These are phyloP conservation scores for Drosophila yakuba DNA, from an alignment of 1,140 invertebrate species.

Conservation along the genomic window DNA sequence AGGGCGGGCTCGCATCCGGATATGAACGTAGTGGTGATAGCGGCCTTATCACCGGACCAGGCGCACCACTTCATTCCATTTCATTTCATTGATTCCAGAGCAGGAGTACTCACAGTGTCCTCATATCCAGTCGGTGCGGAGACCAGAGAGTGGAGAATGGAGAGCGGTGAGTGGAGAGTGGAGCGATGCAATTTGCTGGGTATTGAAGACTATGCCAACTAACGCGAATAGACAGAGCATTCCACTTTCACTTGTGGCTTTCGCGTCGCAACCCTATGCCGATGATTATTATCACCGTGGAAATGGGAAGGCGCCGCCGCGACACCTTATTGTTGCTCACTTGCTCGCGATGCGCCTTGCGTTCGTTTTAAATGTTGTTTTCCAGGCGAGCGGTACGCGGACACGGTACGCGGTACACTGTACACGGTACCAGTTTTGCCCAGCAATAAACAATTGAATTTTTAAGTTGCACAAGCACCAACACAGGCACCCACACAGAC, in stretches of 20 bases:
- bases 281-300: conserved; percentile 59
- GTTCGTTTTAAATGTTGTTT: not conserved
- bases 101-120: conserved; percentile 1
- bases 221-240: conserved; percentile 20
- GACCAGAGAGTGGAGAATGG: too few relatives aligned
- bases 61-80: not conserved
- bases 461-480: conserved; percentile 50
- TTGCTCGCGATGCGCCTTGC: conserved; percentile 14
- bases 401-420: too few relatives aligned
- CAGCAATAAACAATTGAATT: conserved; percentile 54
- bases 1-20: too few relatives aligned
- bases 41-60: conserved; percentile 14
- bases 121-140: not conserved
- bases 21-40: conserved; percentile 8
- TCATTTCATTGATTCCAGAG: not conserved
- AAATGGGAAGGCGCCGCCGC: conserved; percentile 43
- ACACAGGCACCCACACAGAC: not conserved
- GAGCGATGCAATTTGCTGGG: conserved; percentile 23
- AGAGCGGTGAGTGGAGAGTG: too few relatives aligned
- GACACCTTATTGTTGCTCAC: conserved; percentile 37
- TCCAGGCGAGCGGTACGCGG: not conserved
- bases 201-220: conserved; percentile 24
- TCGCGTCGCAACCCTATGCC: conserved; percentile 57
- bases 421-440: conserved; percentile 22
- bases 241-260: conserved; percentile 67